Conservation (phyloP, 2,797 vertebrate genomes). For the Sciaenops ocellatus region DNA sequence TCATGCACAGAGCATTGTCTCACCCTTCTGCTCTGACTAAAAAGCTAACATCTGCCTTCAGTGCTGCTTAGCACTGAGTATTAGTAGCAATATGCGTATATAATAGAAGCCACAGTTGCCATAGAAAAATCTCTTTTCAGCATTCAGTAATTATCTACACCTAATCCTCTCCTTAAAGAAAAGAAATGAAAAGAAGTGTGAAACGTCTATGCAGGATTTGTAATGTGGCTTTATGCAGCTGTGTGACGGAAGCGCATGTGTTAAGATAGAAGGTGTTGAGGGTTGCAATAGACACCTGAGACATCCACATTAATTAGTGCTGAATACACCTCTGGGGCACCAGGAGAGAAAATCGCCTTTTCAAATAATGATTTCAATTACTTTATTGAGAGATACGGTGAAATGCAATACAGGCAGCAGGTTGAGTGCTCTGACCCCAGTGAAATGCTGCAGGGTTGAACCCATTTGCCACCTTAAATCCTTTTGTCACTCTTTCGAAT, state of each 20-base stretch:
- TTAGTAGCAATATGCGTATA: slow-evolving; percentile 26
- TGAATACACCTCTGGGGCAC: slow-evolving; percentile 66
- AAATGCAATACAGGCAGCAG: slow-evolving; percentile 54
- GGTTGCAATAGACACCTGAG: slow-evolving; percentile 59
- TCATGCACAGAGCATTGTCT: slow-evolving; percentile 65
- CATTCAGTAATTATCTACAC: slow-evolving; percentile 22
- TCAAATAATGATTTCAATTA: slow-evolving; percentile 78
- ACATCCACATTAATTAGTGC: slow-evolving; percentile 73
- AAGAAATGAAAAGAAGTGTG: slow-evolving; percentile 3
- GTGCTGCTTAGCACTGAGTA: slow-evolving; percentile 39
- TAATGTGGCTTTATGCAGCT: slow-evolving; percentile 3
- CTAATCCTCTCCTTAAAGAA: slow-evolving; percentile 21
- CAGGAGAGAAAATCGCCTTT: slow-evolving; percentile 54
- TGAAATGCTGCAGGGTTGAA: slow-evolving; percentile 42
- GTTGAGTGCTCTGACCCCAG: slow-evolving; percentile 62
- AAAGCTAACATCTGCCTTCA: slow-evolving; percentile 70
- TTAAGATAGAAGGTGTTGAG: slow-evolving; percentile 39
- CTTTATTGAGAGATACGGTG: slow-evolving; percentile 65
- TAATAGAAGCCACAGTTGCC: slow-evolving; percentile 44
- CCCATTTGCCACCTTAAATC: slow-evolving; percentile 51
- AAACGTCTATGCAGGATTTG: slow-evolving; percentile 19
- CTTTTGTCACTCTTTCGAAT: slow-evolving; percentile 13
- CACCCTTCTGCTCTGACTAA: slow-evolving; percentile 52
- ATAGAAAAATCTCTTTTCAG: slow-evolving; percentile 46
- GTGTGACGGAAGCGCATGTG: slow-evolving; percentile 16